These are phyloP conservation scores for Philaethria dido DNA, from an alignment of 2,888 invertebrate species.

Conservation along the genomic window DNA sequence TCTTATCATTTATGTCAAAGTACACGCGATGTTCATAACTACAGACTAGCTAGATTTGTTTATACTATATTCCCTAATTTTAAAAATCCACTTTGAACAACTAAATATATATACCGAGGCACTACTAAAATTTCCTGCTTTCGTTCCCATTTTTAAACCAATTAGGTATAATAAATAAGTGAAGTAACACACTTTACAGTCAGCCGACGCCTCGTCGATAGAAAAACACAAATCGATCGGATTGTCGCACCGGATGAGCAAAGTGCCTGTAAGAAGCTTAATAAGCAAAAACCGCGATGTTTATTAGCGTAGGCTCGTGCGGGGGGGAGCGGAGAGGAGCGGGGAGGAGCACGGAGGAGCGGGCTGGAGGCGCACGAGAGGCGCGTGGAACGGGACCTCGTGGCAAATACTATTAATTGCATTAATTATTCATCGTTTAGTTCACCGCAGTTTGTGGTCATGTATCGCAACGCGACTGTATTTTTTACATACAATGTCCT, in stretches of 20 bases:
- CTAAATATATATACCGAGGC: no score
- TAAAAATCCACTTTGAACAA: no score
- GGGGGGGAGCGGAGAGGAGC: neutral
- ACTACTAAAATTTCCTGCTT: neutral
- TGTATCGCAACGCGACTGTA: neutral
- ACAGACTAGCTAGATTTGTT: no score
- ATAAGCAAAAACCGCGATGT: constrained; percentile 6
- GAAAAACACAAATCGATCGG: neutral
- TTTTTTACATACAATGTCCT: neutral
- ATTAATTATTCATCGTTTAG: constrained; percentile 14
- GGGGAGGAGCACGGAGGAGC: neutral
- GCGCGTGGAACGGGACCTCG: neutral
- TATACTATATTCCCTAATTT: no score
- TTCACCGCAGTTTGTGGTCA: constrained; percentile 9
- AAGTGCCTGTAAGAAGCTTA: neutral
- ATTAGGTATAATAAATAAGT: neutral
- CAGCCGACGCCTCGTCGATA: neutral
- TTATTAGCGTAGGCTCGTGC: neutral
- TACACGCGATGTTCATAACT: no score
- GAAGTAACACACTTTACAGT: no score
- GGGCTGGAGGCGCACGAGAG: neutral
- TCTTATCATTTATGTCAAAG: no score
- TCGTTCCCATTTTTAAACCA: neutral
- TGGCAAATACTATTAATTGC: neutral
- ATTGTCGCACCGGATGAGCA: neutral